Evolutionary conservation across 2,888 invertebrate genomes (phyloP), one percentile per base, ranked within the genome.

Genomic region (Ceriagrion tenellum): DNA sequence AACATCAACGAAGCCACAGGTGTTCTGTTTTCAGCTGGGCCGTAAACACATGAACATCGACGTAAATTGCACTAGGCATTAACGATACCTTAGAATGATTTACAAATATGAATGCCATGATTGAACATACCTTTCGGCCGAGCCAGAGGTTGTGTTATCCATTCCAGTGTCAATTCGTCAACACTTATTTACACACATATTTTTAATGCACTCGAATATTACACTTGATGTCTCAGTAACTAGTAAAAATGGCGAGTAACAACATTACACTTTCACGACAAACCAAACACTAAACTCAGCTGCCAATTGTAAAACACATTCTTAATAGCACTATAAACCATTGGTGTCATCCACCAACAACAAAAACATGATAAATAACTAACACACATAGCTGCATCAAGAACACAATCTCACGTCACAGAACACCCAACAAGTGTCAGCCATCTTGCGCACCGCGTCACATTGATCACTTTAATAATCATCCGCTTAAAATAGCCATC

Each of bases 381-480:
- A 89, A 88, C 40, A 95, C 69, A 95, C 88, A 95, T 95, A 95
- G 30, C 63, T 63, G 90, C 91, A 35, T 90, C 55, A 90, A 95
- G 59, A 74, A 30, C 95, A 95, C 95, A 93, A 96, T 96, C 96
- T 96, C 96, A 96, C 96, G 96, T 95, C 96, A 95, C 95, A 95
- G 95, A 95, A 96, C 96, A 96, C 96, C 97, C 97, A 97, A 97
- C 97, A 97, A 97, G 97, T 97, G 97, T 96, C 97, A 97, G 97
- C 97, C 97, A 97, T 97, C 96, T 97, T 97, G 97, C 59, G 74
- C 69, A 69, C 93, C 93, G 93, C 93, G 69, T 93, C 93, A 93
- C 93, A 69, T 47, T 69, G 69, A 93, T 93, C 93, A 93, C 69
- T 47, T 55, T 55, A 69, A 93, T 47, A 93, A 93, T 69, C 93